These are phyloP conservation scores for Bombyx huttoni DNA, from an alignment of 2,888 invertebrate genomes.

Conservation along the genomic window DNA sequence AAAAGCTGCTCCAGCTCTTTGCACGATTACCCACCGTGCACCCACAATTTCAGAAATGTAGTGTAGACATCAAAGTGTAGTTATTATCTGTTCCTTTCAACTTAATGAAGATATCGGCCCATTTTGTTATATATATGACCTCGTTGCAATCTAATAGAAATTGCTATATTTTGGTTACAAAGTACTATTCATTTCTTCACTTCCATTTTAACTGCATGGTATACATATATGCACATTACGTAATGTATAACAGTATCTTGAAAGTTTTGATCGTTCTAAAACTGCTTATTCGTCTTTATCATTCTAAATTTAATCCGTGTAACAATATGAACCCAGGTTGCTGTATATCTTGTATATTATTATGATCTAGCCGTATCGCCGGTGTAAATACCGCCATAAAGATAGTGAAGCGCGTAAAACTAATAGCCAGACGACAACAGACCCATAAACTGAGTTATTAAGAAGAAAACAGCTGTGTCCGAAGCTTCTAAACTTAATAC, in stretches of 20 bases:
- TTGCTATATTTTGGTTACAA: no score
- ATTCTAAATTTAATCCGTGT: not conserved
- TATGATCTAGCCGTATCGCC: conserved; percentile 2
- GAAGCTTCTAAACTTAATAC: conserved; percentile 4
- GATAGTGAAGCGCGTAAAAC: conserved; percentile 11
- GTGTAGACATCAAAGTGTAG: no score
- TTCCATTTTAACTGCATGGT: not conserved
- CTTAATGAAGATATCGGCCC: no score
- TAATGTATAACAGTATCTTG: no score
- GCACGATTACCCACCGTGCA: no score
- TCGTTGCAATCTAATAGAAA: not conserved
- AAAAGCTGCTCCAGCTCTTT: no score
- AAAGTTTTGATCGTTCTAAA: no score
- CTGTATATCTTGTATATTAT: not conserved
- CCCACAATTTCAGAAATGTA: no score
- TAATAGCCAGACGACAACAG: conserved; percentile 18
- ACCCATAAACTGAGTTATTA: conserved; percentile 31
- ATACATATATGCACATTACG: no score
- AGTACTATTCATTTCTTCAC: not conserved
- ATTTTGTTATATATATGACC: no score
- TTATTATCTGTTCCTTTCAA: no score
- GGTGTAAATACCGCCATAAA: conserved; percentile 5
- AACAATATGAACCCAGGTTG: not conserved
- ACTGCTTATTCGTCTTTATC: not conserved
- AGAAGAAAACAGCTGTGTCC: conserved; percentile 25